Percentiles rank a stretch among this genome's conserved stretches.
phyloP scores from a whole-genome alignment of 2,797 vertebrate species.

The Gouania willdenowi region DNA sequence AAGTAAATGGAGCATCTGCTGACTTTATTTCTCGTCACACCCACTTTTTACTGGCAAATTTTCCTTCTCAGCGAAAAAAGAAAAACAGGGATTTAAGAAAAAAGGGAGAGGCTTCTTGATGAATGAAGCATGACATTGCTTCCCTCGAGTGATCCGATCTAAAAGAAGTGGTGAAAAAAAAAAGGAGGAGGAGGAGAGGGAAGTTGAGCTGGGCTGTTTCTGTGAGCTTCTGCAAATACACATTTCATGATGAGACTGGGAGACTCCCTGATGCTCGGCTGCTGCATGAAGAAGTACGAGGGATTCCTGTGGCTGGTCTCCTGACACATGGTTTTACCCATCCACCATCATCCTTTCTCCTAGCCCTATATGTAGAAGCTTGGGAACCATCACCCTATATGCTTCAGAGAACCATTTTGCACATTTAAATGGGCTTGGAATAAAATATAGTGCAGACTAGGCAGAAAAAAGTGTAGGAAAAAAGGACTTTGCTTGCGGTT shows the following conservation, averaged over 20 bases:
- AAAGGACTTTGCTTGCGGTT: slow-evolving; percentile 43
- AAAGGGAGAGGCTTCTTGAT: slow-evolving; percentile 33
- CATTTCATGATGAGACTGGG: slow-evolving; percentile 62
- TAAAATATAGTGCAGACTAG: slow-evolving; percentile 56
- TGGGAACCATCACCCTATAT: slow-evolving; percentile 9
- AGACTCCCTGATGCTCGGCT: slow-evolving; percentile 55
- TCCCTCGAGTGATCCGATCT: slow-evolving; percentile 55
- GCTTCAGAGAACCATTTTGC: slow-evolving; percentile 48
- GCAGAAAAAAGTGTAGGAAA: slow-evolving; percentile 28
- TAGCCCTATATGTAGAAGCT: not conserved
- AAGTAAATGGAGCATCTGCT: too few relatives aligned
- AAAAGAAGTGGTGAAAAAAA: slow-evolving; percentile 45
- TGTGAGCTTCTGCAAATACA: slow-evolving; percentile 37
- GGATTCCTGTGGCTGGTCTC: slow-evolving; percentile 57
- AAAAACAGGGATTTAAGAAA: slow-evolving; percentile 41
- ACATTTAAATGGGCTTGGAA: slow-evolving; percentile 55
- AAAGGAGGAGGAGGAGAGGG: slow-evolving; percentile 47
- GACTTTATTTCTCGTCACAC: slow-evolving; percentile 7
- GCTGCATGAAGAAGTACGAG: slow-evolving; percentile 64
- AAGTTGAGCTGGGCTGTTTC: too few relatives aligned
- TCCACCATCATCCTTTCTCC: slow-evolving; percentile 31
- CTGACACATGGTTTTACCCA: slow-evolving; percentile 26
- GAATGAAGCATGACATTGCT: slow-evolving; percentile 62
- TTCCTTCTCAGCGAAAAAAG: slow-evolving; percentile 18
- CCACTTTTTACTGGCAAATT: slow-evolving; percentile 31